Evolutionary conservation across 2,113 vertebrate genomes (phyloP).

Genomic region (Girardinichthys multiradiatus): DNA sequence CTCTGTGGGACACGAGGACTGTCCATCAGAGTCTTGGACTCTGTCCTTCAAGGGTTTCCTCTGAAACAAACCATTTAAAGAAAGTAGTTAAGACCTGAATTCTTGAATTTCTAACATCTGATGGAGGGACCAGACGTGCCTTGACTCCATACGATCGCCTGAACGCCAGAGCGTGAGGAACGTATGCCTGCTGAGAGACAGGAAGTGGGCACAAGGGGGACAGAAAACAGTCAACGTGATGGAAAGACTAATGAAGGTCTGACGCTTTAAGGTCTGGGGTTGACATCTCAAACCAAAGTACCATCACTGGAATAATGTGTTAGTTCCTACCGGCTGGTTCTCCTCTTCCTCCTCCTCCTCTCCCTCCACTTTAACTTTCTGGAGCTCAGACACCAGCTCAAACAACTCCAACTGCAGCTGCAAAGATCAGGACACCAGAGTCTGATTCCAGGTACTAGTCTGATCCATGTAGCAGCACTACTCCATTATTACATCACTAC

Average conservation of each 20-base stretch:
- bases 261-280: too few relatives aligned
- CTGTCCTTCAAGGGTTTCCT: slow-evolving; percentile 10
- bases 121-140: slow-evolving; percentile 80
- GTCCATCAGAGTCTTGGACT: slow-evolving; percentile 17
- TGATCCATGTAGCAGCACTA: background rate
- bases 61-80: slow-evolving; percentile 13
- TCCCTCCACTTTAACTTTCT: slow-evolving; percentile 66
- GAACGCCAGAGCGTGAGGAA: slow-evolving; percentile 94
- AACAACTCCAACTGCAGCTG: slow-evolving; percentile 78
- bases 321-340: slow-evolving; percentile 40
- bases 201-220: slow-evolving; percentile 60
- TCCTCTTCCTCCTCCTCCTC: slow-evolving; percentile 40
- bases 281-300: too few relatives aligned
- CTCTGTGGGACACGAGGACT: slow-evolving; percentile 71
- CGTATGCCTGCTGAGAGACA: slow-evolving; percentile 86
- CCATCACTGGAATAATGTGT: too few relatives aligned
- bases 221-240: slow-evolving; percentile 4
- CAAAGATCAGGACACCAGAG: slow-evolving; percentile 32
- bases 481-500: background rate
- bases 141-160: slow-evolving; percentile 87
- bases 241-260: too few relatives aligned
- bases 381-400: slow-evolving; percentile 70
- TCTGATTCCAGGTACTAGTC: background rate
- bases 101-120: background rate
- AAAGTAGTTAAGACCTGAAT: background rate